Conservation (phyloP, 2,888 invertebrate species). For the Protonemura montana region DNA sequence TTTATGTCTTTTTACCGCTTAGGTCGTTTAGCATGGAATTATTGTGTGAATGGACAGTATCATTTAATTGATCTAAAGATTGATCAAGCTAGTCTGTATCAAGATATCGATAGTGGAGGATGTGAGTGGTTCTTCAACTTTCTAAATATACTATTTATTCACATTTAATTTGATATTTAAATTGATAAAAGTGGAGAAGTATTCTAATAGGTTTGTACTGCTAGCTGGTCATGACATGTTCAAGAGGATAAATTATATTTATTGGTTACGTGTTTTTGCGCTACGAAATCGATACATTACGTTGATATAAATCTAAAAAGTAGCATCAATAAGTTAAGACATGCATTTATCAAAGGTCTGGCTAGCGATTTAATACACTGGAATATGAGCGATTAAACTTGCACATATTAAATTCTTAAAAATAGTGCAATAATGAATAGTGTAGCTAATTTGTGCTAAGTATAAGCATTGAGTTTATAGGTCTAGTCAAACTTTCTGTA, state of each 20-base stretch:
- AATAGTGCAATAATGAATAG: too few relatives aligned
- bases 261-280: background rate
- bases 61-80: background rate
- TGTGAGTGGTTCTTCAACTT: background rate
- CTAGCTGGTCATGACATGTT: background rate
- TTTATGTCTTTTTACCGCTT: background rate
- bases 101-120: background rate
- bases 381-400: too few relatives aligned
- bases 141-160: background rate
- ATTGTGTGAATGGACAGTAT: background rate
- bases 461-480: too few relatives aligned
- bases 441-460: too few relatives aligned
- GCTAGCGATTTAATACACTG: too few relatives aligned
- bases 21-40: background rate
- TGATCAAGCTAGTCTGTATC: background rate
- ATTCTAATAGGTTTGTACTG: background rate
- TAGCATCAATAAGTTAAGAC: background rate
- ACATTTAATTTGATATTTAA: slow-evolving; percentile 7
- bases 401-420: too few relatives aligned
- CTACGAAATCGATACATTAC: background rate
- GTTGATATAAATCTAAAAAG: background rate
- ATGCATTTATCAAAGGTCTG: too few relatives aligned
- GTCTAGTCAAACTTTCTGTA: too few relatives aligned
- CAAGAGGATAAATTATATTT: background rate
- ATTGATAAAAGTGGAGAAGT: background rate